A percentile compares a stretch with the other conserved stretches of the same genome.
These are phyloP conservation scores for Xiphydria camelus DNA, from an alignment of 2,888 invertebrate genomes.

Conservation along the genomic window DNA sequence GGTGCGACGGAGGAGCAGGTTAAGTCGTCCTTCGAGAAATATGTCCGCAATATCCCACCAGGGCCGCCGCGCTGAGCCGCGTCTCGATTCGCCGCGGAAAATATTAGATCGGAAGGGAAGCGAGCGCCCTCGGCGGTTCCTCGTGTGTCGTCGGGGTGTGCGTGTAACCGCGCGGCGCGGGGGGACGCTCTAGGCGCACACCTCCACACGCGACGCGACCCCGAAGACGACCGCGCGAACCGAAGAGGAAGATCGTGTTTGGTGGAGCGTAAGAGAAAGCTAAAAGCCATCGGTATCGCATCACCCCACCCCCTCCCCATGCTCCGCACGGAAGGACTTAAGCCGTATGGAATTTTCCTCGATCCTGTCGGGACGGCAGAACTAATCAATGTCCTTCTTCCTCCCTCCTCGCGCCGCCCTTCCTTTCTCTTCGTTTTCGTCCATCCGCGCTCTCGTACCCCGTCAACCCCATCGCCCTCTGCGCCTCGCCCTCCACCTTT, in stretches of 20 bases:
- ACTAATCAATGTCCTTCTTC: neutral
- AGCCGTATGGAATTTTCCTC: constrained; percentile 33
- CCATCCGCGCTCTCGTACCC: too few relatives aligned
- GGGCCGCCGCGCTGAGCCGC: constrained; percentile 12
- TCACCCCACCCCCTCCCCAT: constrained; percentile 18
- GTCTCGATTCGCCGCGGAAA: too few relatives aligned
- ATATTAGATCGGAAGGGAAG: too few relatives aligned
- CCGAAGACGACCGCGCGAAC: too few relatives aligned
- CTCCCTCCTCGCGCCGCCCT: too few relatives aligned
- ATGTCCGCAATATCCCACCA: constrained; percentile 35
- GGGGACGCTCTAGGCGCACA: constrained; percentile 2
- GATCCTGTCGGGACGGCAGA: constrained; percentile 27
- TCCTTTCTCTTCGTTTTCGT: too few relatives aligned
- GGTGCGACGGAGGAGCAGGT: constrained; percentile 12
- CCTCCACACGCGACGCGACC: neutral
- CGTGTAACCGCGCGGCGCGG: constrained; percentile 15
- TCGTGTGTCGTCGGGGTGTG: too few relatives aligned
- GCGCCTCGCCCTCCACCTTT: too few relatives aligned
- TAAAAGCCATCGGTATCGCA: constrained; percentile 41
- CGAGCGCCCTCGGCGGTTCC: too few relatives aligned
- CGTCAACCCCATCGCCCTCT: too few relatives aligned
- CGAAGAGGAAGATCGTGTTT: constrained; percentile 35
- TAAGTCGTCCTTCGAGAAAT: constrained; percentile 24
- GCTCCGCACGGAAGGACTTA: constrained; percentile 27
- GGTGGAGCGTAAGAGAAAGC: constrained; percentile 44